Evolutionary conservation across 2,888 invertebrate species (phyloP), one percentile per base, ranked within the genome.

Genomic region (Amaurobius ferox): DNA sequence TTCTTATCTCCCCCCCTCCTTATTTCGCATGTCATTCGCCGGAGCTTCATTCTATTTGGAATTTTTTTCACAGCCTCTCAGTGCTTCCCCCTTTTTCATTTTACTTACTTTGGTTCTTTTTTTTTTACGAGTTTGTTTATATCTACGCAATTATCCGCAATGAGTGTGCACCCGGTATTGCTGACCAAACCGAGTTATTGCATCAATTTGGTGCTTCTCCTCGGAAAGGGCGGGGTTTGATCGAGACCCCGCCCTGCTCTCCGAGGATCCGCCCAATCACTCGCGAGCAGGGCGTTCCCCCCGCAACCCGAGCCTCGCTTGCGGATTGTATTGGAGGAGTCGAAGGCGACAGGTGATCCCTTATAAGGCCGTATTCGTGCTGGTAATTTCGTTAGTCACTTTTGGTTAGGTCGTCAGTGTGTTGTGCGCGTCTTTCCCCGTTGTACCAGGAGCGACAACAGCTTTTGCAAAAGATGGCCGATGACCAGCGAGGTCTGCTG

Each of bases 321-420:
- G 77, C 71, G 71, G 83, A 77, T 71, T 77, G 83, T 78, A 85
- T 85, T 85, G 78, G 85, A 79, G 78, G 85, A 79, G 78, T 79
- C 85, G 78, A 66, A 39, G 48, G 23, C 64, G 86, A 86, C 88
- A 81, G 77, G 77, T 85, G 78, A 83, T 85, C 78, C 88, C n/a
- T 88, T 89, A 89, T 90, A 90, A 89, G 90, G 89, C 89, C 89
- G 89, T 89, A 88, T 89, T 88, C 88, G 78, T 35, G 86, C 86
- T 88, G 88, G 88, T 90, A 90, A 90, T 90, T 90, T 90, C 90
- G 90, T 90, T 90, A 90, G 90, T 90, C 90, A 90, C 90, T 90
- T 90, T 90, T 90, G 90, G 90, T 90, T 90, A 90, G 90, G 86
- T 64, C 80, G 89, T 90, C 90, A 90, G 90, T 89, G 89, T 90